Percentiles rank a stretch among this genome's conserved stretches.
Evolutionary conservation across 1,140 invertebrate genomes (phyloP).

Genomic region (Dinoponera quadriceps): DNA sequence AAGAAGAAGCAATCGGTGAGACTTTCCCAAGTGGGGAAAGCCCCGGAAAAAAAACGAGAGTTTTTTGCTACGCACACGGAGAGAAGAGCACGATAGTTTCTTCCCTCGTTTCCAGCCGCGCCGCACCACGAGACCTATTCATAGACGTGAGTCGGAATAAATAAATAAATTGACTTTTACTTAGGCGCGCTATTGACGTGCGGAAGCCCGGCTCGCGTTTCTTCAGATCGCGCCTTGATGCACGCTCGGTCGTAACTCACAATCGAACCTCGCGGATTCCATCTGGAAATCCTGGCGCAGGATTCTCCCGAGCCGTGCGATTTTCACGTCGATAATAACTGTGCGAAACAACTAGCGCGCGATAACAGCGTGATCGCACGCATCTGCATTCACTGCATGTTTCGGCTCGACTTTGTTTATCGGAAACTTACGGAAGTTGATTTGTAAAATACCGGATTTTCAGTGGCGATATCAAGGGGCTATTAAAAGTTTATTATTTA

Average conservation of each 20-base stretch:
- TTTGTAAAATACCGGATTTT: too few relatives aligned
- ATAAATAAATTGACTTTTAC: constrained; percentile 75
- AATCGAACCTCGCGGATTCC: constrained; percentile 10
- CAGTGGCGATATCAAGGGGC: too few relatives aligned
- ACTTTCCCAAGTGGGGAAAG: constrained; percentile 79
- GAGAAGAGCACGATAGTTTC: constrained; percentile 66
- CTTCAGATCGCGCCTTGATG: constrained; percentile 66
- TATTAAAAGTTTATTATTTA: too few relatives aligned
- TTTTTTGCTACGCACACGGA: constrained; percentile 33
- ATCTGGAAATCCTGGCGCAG: constrained; percentile 5
- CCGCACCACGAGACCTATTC: constrained; percentile 66
- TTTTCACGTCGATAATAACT: constrained; percentile 53
- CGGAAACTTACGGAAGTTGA: too few relatives aligned
- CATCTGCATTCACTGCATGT: background rate
- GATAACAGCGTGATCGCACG: background rate
- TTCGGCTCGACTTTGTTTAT: too few relatives aligned
- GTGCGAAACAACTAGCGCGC: background rate
- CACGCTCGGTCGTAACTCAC: constrained; percentile 62
- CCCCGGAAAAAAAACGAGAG: constrained; percentile 73
- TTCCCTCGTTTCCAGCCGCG: constrained; percentile 62
- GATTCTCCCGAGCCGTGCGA: background rate
- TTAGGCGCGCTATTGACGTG: constrained; percentile 66
- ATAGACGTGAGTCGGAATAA: constrained; percentile 74
- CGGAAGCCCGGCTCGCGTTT: constrained; percentile 61
- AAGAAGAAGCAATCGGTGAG: constrained; percentile 44